Percentiles rank a stretch among this genome's conserved stretches.
Conservation (phyloP, 1,140 invertebrate species). For the Panagrolaimus sp. region DNA sequence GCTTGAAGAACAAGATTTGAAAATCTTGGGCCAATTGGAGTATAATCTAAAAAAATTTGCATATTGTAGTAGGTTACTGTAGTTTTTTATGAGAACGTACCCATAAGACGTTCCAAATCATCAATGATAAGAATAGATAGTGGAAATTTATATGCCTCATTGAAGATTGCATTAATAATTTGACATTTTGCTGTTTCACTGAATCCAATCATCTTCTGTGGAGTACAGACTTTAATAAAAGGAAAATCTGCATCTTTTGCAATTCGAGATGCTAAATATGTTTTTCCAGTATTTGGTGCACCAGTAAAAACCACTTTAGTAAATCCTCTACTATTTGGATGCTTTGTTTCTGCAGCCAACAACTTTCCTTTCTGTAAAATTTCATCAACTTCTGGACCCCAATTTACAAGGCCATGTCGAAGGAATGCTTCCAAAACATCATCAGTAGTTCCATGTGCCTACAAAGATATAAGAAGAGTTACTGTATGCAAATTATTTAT, state of each 20-base stretch:
- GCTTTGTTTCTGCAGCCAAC: neutral
- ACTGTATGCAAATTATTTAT: constrained; percentile 3
- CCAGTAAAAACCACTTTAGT: constrained; percentile 51
- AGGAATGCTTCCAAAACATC: neutral
- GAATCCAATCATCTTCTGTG: constrained; percentile 95
- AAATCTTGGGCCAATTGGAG: constrained; percentile 90
- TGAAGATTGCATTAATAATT: constrained; percentile 72
- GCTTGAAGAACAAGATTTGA: constrained; percentile 94
- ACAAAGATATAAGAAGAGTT: constrained; percentile 40
- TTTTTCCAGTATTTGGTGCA: constrained; percentile 90
- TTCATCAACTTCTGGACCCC: constrained; percentile 2
- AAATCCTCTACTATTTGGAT: constrained; percentile 56
- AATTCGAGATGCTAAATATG: constrained; percentile 85
- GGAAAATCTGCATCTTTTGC: constrained; percentile 94
- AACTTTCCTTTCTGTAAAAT: neutral
- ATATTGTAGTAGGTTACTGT: no score
- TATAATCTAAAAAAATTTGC: constrained; percentile 68
- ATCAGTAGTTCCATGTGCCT: constrained; percentile 68
- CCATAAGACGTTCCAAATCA: constrained; percentile 90
- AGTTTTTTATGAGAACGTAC: neutral
- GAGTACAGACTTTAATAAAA: constrained; percentile 92
- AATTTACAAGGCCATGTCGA: neutral
- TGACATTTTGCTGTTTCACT: constrained; percentile 91
- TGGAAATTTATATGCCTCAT: constrained; percentile 94
- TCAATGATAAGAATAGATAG: constrained; percentile 93